Conservation (phyloP, 2,888 invertebrate genomes). For the Melieria picta region DNA sequence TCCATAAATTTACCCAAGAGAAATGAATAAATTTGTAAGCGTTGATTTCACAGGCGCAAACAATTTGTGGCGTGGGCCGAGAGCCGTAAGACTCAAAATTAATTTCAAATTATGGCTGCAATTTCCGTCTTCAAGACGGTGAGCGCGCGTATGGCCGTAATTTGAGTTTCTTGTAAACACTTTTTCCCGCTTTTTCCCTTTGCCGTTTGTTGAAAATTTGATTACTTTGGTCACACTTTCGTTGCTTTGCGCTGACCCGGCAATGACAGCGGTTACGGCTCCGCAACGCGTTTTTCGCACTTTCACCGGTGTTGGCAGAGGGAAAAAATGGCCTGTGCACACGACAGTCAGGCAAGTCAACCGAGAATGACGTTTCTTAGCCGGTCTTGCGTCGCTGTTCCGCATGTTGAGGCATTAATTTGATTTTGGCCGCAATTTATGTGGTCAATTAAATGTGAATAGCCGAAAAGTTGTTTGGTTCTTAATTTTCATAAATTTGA, state of each 20-base stretch:
- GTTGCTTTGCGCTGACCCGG: too few species aligned
- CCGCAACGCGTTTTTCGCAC: too few species aligned
- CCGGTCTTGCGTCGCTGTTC: not conserved
- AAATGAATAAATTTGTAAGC: slow-evolving; percentile 42
- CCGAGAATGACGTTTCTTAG: not conserved
- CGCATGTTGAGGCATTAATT: slow-evolving; percentile 32
- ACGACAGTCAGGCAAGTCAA: slow-evolving; percentile 12
- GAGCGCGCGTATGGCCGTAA: slow-evolving; percentile 11
- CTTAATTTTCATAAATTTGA: slow-evolving; percentile 65
- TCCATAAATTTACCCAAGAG: slow-evolving; percentile 39
- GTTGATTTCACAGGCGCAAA: too few species aligned
- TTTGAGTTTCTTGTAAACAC: slow-evolving; percentile 5
- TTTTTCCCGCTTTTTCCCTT: not conserved
- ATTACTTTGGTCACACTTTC: slow-evolving; percentile 2
- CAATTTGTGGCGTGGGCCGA: too few species aligned
- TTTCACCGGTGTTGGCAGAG: not conserved
- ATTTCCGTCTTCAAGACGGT: slow-evolving; percentile 42
- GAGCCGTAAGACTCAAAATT: slow-evolving; percentile 41
- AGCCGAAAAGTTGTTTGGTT: slow-evolving; percentile 50
- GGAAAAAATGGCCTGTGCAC: not conserved
- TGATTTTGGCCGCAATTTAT: slow-evolving; percentile 51
- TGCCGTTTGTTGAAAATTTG: slow-evolving; percentile 18
- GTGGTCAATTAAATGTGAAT: slow-evolving; percentile 58
- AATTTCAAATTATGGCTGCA: slow-evolving; percentile 57
- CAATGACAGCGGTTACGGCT: too few species aligned